Evolutionary conservation across 2,888 invertebrate species (phyloP).

Genomic region (Antheraea yamamai): DNA sequence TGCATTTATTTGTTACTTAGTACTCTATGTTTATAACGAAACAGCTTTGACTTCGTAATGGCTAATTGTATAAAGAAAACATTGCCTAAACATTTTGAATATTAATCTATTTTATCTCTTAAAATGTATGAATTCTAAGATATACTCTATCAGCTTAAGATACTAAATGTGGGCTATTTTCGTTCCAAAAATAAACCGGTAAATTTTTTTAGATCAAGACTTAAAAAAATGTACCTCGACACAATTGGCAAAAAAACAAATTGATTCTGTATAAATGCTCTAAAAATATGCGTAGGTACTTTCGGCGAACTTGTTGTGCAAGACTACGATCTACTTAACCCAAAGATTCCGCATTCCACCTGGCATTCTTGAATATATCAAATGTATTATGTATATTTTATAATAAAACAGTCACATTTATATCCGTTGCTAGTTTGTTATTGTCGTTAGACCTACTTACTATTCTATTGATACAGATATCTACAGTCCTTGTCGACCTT

Average conservation of each 20-base stretch:
- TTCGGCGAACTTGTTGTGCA: slow-evolving; percentile 43
- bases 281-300: slow-evolving; percentile 50
- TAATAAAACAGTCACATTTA: neutral
- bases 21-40: neutral
- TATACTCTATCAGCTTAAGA: neutral
- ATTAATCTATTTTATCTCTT: neutral
- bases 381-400: slow-evolving; percentile 17
- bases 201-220: slow-evolving; percentile 14
- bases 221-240: slow-evolving; percentile 30
- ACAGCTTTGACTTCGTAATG: neutral
- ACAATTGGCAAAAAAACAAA: slow-evolving; percentile 55
- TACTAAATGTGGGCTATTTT: slow-evolving; percentile 16
- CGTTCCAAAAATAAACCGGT: neutral
- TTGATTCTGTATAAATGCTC: slow-evolving; percentile 42
- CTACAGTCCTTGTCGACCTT: too few relatives aligned
- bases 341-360: slow-evolving; percentile 51
- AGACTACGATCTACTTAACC: slow-evolving; percentile 41
- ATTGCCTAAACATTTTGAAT: neutral
- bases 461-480: too few relatives aligned
- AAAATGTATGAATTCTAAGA: neutral
- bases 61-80: neutral
- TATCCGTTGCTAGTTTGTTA: neutral
- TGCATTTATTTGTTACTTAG: neutral
- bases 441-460: neutral
- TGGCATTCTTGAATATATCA: slow-evolving; percentile 11